phyloP scores from a whole-genome alignment of 2,113 vertebrate species.

The Channa argus region DNA sequence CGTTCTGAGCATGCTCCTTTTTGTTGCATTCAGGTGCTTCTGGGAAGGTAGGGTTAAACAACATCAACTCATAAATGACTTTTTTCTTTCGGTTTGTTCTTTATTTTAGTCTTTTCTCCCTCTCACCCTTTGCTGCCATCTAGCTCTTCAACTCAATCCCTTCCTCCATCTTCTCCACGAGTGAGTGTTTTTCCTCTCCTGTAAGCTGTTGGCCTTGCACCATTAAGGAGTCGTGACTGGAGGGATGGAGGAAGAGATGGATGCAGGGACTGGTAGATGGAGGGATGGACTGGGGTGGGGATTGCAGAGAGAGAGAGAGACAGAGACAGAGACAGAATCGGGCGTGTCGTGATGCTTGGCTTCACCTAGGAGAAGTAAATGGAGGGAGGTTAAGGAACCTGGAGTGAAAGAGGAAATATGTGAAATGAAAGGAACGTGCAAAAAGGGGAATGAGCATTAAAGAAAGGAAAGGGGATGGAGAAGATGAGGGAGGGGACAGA shows the following conservation, averaged over 20 bases:
- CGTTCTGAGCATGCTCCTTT: background rate
- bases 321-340: background rate
- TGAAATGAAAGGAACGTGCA: background rate
- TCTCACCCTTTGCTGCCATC: too few relatives aligned
- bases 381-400: background rate
- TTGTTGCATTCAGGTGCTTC: conserved; percentile 31
- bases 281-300: conserved; percentile 12
- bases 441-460: background rate
- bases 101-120: background rate
- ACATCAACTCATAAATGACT: background rate
- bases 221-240: conserved; percentile 69
- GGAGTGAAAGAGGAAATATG: background rate
- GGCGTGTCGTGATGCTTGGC: conserved; percentile 56
- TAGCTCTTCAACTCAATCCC: background rate
- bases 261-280: conserved; percentile 7
- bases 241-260: conserved; percentile 25
- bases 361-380: conserved; percentile 39
- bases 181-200: background rate
- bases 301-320: background rate
- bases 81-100: background rate
- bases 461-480: background rate
- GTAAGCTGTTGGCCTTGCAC: conserved; percentile 22
- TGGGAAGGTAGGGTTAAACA: background rate
- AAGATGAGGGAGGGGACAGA: background rate
- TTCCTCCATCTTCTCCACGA: background rate